phyloP scores from a whole-genome alignment of 2,113 vertebrate genomes.

The Cyprinodon variegatus region DNA sequence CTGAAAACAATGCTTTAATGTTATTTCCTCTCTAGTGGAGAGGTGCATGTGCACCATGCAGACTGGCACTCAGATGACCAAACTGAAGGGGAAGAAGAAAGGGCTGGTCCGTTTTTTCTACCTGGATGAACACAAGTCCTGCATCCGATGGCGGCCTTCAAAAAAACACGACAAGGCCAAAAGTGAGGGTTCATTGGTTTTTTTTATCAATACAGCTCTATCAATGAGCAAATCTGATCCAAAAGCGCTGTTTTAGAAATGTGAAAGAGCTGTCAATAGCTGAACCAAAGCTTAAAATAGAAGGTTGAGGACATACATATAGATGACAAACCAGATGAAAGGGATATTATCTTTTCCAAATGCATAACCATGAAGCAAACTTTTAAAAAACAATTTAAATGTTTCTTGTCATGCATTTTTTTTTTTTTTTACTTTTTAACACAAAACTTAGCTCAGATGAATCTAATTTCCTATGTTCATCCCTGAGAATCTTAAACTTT shows the following conservation, averaged over 20 bases:
- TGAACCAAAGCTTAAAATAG: not conserved
- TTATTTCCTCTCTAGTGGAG: slow-evolving; percentile 66
- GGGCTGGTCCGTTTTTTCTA: slow-evolving; percentile 90
- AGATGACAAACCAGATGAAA: not conserved
- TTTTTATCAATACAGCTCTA: not conserved
- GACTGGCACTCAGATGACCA: slow-evolving; percentile 91
- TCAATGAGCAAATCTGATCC: not conserved
- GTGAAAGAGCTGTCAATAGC: not conserved
- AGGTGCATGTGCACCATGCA: slow-evolving; percentile 90
- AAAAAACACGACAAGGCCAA: slow-evolving; percentile 96
- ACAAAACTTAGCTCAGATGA: too few relatives aligned
- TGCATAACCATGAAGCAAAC: too few relatives aligned
- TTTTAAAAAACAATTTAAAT: too few relatives aligned
- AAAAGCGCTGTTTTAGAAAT: not conserved
- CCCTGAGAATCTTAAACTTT: not conserved
- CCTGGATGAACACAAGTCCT: slow-evolving; percentile 93
- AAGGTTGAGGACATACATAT: not conserved
- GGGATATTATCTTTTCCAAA: too few relatives aligned
- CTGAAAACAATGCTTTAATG: not conserved
- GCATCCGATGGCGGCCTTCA: slow-evolving; percentile 94
- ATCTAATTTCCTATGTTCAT: too few relatives aligned
- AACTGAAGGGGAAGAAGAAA: slow-evolving; percentile 92
- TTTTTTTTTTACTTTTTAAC: not conserved
- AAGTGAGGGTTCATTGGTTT: slow-evolving; percentile 81
- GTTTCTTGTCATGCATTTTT: too few relatives aligned